Conservation (phyloP, 2,888 invertebrate species). For the Pyrrhia umbra region DNA sequence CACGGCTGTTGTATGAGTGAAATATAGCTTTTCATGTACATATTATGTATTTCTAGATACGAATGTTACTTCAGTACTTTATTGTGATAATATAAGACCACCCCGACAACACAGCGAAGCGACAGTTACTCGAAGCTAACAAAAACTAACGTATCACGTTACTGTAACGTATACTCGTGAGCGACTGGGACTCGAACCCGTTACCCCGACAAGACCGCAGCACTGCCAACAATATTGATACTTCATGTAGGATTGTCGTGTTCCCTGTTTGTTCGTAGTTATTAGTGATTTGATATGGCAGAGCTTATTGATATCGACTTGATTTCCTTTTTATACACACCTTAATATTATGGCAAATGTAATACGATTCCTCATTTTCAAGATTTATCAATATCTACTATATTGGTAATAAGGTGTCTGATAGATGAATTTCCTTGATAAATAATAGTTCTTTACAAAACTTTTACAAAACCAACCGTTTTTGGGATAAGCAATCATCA, state of each 20-base stretch:
- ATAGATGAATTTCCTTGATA: no score
- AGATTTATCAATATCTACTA: no score
- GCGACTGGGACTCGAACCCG: constrained; percentile 67
- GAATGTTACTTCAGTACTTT: neutral
- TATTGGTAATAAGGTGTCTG: no score
- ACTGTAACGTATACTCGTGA: constrained; percentile 69
- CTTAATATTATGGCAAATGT: no score
- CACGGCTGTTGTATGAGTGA: no score
- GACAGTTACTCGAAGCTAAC: constrained; percentile 49
- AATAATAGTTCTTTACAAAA: no score
- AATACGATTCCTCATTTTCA: no score
- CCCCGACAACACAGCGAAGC: constrained; percentile 17
- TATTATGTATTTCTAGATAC: no score
- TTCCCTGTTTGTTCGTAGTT: constrained; percentile 18
- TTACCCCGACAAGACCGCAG: constrained; percentile 59
- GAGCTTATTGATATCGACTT: neutral
- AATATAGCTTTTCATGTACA: neutral
- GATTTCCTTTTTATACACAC: neutral
- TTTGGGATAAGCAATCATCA: no score
- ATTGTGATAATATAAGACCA: constrained; percentile 31
- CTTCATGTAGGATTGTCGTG: constrained; percentile 30
- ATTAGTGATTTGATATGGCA: neutral
- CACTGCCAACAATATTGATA: constrained; percentile 20
- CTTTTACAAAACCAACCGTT: no score
- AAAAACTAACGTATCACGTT: constrained; percentile 63